phyloP scores from a whole-genome alignment of 2,888 invertebrate species.

The Pemphredon lugubris region DNA sequence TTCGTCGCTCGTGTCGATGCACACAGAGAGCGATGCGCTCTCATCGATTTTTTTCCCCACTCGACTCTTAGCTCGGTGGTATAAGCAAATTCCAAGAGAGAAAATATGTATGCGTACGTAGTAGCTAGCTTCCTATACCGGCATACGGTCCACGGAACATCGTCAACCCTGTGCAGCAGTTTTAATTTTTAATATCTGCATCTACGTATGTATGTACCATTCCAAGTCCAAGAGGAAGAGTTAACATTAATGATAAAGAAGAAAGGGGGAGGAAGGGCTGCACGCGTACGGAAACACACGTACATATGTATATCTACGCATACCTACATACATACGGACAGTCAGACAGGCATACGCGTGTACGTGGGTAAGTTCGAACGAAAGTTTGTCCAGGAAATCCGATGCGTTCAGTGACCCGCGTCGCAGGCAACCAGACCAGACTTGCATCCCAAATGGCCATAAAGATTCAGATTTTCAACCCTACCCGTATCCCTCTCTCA shows the following conservation, averaged over 20 bases:
- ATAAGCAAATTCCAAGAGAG: conserved; percentile 5
- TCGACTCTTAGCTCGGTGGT: neutral
- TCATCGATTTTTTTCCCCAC: conserved; percentile 9
- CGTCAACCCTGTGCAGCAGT: neutral
- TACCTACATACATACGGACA: too few relatives aligned
- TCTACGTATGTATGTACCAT: too few relatives aligned
- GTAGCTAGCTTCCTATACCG: too few relatives aligned
- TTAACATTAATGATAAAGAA: too few relatives aligned
- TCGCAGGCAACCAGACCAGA: conserved; percentile 41
- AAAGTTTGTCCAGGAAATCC: conserved; percentile 56
- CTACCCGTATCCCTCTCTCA: neutral
- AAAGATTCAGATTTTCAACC: conserved; percentile 36
- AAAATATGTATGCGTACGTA: too few relatives aligned
- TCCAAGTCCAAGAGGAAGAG: too few relatives aligned
- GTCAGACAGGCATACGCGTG: too few relatives aligned
- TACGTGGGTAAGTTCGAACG: conserved; percentile 43
- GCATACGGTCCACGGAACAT: conserved; percentile 7
- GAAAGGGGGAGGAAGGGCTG: neutral
- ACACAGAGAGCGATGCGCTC: neutral
- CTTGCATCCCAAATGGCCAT: conserved; percentile 54
- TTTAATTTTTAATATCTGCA: too few relatives aligned
- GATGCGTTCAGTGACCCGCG: conserved; percentile 53
- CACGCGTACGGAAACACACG: neutral
- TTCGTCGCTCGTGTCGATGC: neutral
- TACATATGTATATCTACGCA: too few relatives aligned